These are phyloP conservation scores for Camponotus pennsylvanicus DNA, from an alignment of 1,140 invertebrate genomes.

Conservation along the genomic window DNA sequence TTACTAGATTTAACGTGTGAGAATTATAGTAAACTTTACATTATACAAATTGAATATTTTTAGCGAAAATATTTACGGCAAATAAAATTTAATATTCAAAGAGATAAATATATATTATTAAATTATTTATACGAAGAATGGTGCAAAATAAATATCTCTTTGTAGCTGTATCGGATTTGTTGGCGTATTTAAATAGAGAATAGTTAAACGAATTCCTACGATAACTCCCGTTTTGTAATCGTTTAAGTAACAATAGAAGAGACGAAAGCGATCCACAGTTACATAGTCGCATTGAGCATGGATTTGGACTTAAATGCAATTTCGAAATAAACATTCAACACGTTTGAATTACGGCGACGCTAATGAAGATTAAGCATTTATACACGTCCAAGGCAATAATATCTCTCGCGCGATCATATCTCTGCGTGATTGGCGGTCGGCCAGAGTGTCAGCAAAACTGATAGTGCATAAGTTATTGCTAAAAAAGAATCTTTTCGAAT, in stretches of 20 bases:
- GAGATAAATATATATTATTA: not conserved
- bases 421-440: constrained; percentile 59
- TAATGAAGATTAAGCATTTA: constrained; percentile 76
- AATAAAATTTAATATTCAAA: not conserved
- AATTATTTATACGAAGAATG: not conserved
- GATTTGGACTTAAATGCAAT: constrained; percentile 13
- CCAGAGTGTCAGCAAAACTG: constrained; percentile 56
- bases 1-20: not conserved
- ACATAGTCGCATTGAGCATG: not conserved
- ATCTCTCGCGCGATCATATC: constrained; percentile 21
- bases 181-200: constrained; percentile 7
- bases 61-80: not conserved
- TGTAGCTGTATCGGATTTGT: not conserved
- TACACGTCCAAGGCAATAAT: constrained; percentile 67
- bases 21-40: not conserved
- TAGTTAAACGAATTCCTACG: not conserved
- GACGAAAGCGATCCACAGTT: not conserved
- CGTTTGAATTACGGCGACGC: constrained; percentile 71
- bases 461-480: constrained; percentile 46
- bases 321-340: constrained; percentile 24
- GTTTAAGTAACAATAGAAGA: constrained; percentile 27
- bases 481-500: not conserved
- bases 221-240: not conserved
- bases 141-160: not conserved
- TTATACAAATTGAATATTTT: too few relatives aligned